phyloP scores from a whole-genome alignment of 2,888 invertebrate genomes.

The Galerucella calmariensis region DNA sequence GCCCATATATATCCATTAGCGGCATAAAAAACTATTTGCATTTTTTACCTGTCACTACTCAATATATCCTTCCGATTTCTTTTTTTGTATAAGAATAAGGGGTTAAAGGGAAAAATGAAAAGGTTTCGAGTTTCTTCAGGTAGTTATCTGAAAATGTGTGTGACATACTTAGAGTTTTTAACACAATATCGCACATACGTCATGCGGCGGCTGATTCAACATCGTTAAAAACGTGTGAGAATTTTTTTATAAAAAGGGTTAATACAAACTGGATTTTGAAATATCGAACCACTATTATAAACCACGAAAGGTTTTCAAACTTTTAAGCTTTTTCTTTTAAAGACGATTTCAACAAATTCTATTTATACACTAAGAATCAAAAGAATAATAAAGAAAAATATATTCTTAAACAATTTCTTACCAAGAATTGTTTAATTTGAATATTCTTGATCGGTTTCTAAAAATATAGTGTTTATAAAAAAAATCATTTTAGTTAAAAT shows the following conservation, averaged over 20 bases:
- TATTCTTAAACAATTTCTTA: no score
- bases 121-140: conserved; percentile 46
- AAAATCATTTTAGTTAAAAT: no score
- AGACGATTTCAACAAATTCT: no score
- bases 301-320: background rate
- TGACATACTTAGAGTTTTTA: conserved; percentile 48
- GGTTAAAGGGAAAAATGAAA: conserved; percentile 39
- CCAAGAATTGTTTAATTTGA: no score
- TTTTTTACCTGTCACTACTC: conserved; percentile 47
- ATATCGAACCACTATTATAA: background rate
- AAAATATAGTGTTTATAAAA: no score
- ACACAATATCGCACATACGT: conserved; percentile 41
- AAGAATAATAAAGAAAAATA: no score
- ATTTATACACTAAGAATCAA: background rate
- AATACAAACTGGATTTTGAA: background rate
- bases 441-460: no score
- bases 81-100: conserved; percentile 39
- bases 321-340: background rate
- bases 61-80: conserved; percentile 44
- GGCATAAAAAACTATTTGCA: conserved; percentile 44
- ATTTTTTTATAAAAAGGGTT: conserved; percentile 17
- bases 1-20: conserved; percentile 6
- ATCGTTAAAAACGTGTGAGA: conserved; percentile 13
- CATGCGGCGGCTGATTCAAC: conserved; percentile 29
- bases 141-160: conserved; percentile 43